Base-by-base conservation (phyloP, 2,113 vertebrate genomes). In the Tautogolabrus adspersus region DNA sequence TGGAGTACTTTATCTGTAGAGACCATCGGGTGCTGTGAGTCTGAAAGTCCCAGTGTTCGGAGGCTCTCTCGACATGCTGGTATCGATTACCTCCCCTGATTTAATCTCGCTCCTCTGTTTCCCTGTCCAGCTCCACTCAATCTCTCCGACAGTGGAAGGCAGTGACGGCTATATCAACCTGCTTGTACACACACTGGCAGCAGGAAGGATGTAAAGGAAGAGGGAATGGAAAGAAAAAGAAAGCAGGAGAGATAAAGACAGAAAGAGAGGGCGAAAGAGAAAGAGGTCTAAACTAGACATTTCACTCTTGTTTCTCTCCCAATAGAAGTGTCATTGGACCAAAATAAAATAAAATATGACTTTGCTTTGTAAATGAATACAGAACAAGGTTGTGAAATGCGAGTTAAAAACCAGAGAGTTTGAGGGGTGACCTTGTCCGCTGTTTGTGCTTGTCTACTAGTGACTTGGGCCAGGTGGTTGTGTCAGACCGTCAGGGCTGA, bases 11-110 rank as follows among this genome's bases (percentile, higher is more conserved):
- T 86, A 85, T 90, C 81, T 55, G 72, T 86, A 66, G 71, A 82
- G 76, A 78, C 80, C 82, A 82, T 92, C 80, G 72, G 79, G 54
- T 72, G 73, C 81, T 73, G 72, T 55, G 73, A 82, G 77, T 73
- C 81, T 84, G 79, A 83, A 80, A 77, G 77, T 84, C 71, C 57
- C 66, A 67, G 70, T 66, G 81, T 82, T 90, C 59, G 82, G 82
- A 77, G 69, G 65, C 82, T 85, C 86, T 30, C 70, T 88, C 51
- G 56, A 75, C 88, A 84, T 55, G 78, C 57, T 72, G 75, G 56
- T 80, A 93, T 93, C 78, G 89, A 93, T 93, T 81, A 75, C 75
- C 71, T 82, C 72, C 63, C 70, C 79, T 87, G 84, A 88, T 92
- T 91, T 80, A 89, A 91, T 92, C 91, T 88, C 79, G 77, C 77